Base-by-base conservation (phyloP, 2,888 invertebrate genomes). In the Scaptomyza cyrtandrae region DNA sequence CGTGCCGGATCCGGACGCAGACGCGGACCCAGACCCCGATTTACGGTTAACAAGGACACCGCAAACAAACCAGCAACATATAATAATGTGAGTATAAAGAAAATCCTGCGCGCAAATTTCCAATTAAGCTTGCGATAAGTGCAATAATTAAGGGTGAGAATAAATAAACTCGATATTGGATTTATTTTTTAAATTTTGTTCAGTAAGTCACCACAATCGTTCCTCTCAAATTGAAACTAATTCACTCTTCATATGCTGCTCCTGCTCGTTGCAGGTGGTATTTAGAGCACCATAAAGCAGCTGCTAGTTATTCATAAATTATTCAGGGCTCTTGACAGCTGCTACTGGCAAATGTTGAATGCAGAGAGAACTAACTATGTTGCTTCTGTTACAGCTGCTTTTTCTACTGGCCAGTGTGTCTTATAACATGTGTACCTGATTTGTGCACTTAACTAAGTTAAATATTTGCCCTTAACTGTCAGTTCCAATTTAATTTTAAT, bases 321-420 rank as follows among this genome's bases (percentile, higher is more conserved):
- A 84, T 85, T 75, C 84, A 85, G 50, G 66, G 54, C 77, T 71
- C 71, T 86, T 85, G 85, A 84, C 88, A 85, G 85, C 79, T 79
- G 76, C 79, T 86, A 72, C 66, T 71, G 77, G 75, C 75, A 81
- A 81, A 57, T 79, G 71, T 72, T 66, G 45, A 13, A 24, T 13
- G 44, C 44, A 19, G 13, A 13, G 19, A 24, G 19, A 24, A 13
- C 13, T 27, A 3, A 3, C 3, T 10, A 4, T 14, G 37, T 29
- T 16, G 11, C 59, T 27, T 27, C 58, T 43, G 33, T 43, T 33
- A 52, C 33, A 54, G 39, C 52, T 58, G 14, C 41, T 49, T 41
- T 10, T 16, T 16, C 10, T 1, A 5, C 16, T 41, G 52, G 73
- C 13, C 78, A 64, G 45, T 74, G 45, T 74, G 57, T 63, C 54